These are phyloP conservation scores for Cossypha dichroa DNA, from an alignment of 2,797 vertebrate species.

Conservation along the genomic window DNA sequence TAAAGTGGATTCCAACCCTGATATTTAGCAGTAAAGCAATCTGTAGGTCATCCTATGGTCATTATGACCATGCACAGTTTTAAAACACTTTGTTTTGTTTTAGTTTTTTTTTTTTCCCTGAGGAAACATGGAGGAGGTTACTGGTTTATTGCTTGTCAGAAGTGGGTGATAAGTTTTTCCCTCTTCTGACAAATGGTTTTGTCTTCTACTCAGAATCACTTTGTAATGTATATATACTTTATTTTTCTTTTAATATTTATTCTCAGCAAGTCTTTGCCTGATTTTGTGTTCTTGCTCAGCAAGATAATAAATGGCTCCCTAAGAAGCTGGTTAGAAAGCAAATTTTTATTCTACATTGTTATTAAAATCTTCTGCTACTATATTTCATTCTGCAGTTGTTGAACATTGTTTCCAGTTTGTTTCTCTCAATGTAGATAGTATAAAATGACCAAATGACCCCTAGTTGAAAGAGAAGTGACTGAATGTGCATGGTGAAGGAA, in stretches of 20 bases:
- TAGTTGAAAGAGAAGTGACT: neutral
- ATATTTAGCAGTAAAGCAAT: neutral
- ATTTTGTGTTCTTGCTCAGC: neutral
- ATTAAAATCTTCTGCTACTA: neutral
- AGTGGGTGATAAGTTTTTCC: neutral
- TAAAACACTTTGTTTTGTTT: neutral
- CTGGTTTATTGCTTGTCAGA: neutral
- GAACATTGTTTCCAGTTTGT: neutral
- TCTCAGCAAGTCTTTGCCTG: neutral
- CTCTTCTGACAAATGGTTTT: neutral
- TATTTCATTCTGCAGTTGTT: neutral
- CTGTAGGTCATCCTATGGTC: neutral
- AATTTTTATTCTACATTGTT: neutral
- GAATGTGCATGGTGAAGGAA: neutral
- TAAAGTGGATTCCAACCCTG: neutral
- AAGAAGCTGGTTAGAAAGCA: neutral
- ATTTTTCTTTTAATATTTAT: neutral
- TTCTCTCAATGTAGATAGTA: neutral
- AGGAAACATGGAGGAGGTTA: neutral
- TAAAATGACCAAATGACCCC: neutral
- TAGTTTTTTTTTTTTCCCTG: neutral
- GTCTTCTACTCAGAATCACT: neutral
- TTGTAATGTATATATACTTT: neutral
- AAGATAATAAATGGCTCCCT: neutral
- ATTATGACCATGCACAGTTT: neutral